phyloP scores from a whole-genome alignment of 1,140 invertebrate species.

The Periplaneta americana region DNA sequence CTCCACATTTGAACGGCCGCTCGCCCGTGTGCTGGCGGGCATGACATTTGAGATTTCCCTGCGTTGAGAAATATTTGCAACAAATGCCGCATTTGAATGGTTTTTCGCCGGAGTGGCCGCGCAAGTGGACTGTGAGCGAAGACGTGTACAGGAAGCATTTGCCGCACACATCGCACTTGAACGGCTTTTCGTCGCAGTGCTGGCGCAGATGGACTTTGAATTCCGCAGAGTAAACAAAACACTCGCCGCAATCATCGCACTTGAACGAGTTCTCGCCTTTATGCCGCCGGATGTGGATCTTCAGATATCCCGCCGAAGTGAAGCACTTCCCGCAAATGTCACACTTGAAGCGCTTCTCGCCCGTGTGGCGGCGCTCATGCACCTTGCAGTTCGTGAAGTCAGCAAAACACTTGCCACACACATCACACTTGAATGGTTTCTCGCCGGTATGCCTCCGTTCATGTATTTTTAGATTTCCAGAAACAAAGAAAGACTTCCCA shows the following conservation, averaged over 20 bases:
- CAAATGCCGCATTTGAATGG: constrained; percentile 31
- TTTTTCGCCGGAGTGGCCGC: constrained; percentile 17
- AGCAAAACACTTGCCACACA: constrained; percentile 26
- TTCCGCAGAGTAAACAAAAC: constrained; percentile 38
- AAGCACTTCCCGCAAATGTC: constrained; percentile 86
- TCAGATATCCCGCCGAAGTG: constrained; percentile 62
- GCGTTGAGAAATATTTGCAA: constrained; percentile 38
- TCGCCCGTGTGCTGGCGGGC: constrained; percentile 47
- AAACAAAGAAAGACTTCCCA: no score
- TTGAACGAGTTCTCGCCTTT: constrained; percentile 5
- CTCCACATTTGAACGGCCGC: constrained; percentile 53
- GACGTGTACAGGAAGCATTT: constrained; percentile 55
- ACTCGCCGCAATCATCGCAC: background rate
- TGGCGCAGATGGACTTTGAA: constrained; percentile 27
- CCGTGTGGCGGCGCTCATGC: constrained; percentile 38
- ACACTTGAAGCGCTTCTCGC: constrained; percentile 91
- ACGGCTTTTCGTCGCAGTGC: constrained; percentile 32
- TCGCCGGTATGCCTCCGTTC: constrained; percentile 29
- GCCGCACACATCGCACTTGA: constrained; percentile 53
- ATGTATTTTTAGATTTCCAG: no score
- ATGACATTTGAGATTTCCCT: background rate
- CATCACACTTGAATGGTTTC: constrained; percentile 28
- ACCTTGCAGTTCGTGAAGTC: constrained; percentile 7
- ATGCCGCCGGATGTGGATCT: constrained; percentile 23
- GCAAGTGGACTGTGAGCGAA: constrained; percentile 19